phyloP scores from a whole-genome alignment of 1,140 invertebrate genomes.

The Phymorhynchus buccinoides region DNA sequence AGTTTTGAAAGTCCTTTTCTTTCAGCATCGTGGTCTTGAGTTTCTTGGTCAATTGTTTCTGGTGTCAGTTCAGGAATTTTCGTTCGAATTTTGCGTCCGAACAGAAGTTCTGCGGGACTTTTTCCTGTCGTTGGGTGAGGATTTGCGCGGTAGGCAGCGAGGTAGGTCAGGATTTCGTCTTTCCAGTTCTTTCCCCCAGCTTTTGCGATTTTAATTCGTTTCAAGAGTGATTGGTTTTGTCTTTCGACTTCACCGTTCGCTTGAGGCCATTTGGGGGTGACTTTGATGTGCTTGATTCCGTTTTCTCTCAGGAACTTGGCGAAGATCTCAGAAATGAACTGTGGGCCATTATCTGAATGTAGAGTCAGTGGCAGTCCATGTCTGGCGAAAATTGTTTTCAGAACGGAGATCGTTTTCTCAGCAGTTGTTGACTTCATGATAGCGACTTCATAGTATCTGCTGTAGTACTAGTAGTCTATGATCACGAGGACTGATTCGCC shows the following conservation, averaged over 20 bases:
- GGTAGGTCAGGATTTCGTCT: slow-evolving; percentile 39
- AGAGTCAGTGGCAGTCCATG: slow-evolving; percentile 45
- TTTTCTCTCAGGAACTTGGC: slow-evolving; percentile 33
- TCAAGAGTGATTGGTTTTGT: slow-evolving; percentile 46
- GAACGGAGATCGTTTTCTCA: slow-evolving; percentile 27
- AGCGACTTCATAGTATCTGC: slow-evolving; percentile 44
- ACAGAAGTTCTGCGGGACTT: slow-evolving; percentile 46
- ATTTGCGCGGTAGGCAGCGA: slow-evolving; percentile 40
- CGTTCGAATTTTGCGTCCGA: slow-evolving; percentile 45
- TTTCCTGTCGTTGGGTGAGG: slow-evolving; percentile 41
- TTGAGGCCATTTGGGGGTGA: slow-evolving; percentile 47
- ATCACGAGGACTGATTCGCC: slow-evolving; percentile 48
- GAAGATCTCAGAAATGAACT: slow-evolving; percentile 42
- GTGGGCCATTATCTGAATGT: slow-evolving; percentile 46
- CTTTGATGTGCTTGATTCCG: slow-evolving; percentile 38
- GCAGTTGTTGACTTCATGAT: slow-evolving; percentile 45
- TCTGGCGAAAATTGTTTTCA: slow-evolving; percentile 44
- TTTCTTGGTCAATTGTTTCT: slow-evolving; percentile 3
- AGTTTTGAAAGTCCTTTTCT: slow-evolving; percentile 44
- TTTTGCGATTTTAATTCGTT: slow-evolving; percentile 49
- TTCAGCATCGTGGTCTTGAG: slow-evolving; percentile 45
- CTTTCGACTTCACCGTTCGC: slow-evolving; percentile 53
- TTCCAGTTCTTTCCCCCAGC: slow-evolving; percentile 39
- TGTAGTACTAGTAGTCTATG: slow-evolving; percentile 52
- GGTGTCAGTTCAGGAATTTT: slow-evolving; percentile 43